Evolutionary conservation across 2,797 vertebrate genomes (phyloP).

Genomic region (Tympanoctomys barrerae): DNA sequence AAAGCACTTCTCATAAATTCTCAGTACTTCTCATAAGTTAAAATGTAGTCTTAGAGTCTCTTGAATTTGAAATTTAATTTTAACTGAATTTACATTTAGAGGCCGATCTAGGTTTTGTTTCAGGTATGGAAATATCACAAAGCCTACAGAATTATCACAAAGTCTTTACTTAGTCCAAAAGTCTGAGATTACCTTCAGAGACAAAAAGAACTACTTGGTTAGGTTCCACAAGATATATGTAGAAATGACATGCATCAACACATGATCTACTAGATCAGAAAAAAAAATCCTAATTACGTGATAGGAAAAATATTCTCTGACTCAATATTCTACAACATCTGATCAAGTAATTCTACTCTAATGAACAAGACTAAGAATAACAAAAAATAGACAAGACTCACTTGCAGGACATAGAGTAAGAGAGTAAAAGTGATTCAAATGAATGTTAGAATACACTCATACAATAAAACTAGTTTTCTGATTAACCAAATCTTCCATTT

Average conservation of each 20-base stretch:
- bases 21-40: background rate
- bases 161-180: slow-evolving; percentile 13
- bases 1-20: background rate
- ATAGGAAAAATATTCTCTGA: background rate
- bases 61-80: slow-evolving; percentile 26
- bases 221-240: background rate
- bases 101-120: background rate
- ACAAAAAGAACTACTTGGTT: slow-evolving; percentile 10
- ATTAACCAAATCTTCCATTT: background rate
- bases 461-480: background rate
- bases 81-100: background rate
- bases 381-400: slow-evolving; percentile 11
- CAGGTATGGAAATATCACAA: background rate
- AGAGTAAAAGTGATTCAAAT: background rate
- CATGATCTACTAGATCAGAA: background rate
- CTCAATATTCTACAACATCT: background rate
- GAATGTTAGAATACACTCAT: background rate
- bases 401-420: background rate
- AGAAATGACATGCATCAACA: background rate
- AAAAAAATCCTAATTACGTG: background rate
- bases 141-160: background rate
- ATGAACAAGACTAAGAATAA: slow-evolving; percentile 19
- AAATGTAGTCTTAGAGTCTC: background rate
- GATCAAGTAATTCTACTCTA: background rate
- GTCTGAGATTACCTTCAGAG: background rate